Evolutionary conservation across 2,113 vertebrate species (phyloP).

Genomic region (Ranitomeya imitator): DNA sequence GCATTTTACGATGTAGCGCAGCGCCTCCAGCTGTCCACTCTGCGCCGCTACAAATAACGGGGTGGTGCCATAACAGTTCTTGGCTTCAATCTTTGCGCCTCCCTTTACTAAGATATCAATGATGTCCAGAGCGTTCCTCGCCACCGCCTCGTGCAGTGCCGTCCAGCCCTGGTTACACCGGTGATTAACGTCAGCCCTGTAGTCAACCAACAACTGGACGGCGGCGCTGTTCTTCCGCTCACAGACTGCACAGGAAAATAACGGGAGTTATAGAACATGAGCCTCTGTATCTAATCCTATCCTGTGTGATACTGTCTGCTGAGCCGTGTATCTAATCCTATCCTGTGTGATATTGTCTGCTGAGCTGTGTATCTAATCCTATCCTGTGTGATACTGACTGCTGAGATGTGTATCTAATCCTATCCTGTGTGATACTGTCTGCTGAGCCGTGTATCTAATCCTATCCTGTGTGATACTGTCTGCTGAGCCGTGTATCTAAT

Average conservation of each 20-base stretch:
- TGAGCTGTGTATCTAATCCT: too few species aligned
- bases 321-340: too few species aligned
- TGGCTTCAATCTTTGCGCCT: slow-evolving; percentile 81
- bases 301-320: neutral
- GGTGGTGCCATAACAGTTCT: slow-evolving; percentile 84
- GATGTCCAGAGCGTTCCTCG: slow-evolving; percentile 80
- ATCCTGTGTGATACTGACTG: too few species aligned
- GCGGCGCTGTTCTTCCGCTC: slow-evolving; percentile 78
- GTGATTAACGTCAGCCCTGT: slow-evolving; percentile 76
- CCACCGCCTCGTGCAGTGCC: slow-evolving; percentile 86
- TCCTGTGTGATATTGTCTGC: too few species aligned
- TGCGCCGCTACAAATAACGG: slow-evolving; percentile 90
- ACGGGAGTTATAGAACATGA: neutral
- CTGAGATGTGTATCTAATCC: too few species aligned
- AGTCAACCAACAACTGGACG: slow-evolving; percentile 76
- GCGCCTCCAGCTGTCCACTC: slow-evolving; percentile 78
- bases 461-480: neutral
- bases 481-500: too few species aligned
- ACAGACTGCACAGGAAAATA: slow-evolving; percentile 77
- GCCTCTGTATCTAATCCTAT: too few species aligned
- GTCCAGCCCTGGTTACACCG: slow-evolving; percentile 85
- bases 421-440: too few species aligned
- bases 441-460: neutral
- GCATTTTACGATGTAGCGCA: slow-evolving; percentile 81
- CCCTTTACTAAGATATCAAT: slow-evolving; percentile 86